Evolutionary conservation across 2,888 invertebrate genomes (phyloP).

Genomic region (Hermaeophaga mercurialis): DNA sequence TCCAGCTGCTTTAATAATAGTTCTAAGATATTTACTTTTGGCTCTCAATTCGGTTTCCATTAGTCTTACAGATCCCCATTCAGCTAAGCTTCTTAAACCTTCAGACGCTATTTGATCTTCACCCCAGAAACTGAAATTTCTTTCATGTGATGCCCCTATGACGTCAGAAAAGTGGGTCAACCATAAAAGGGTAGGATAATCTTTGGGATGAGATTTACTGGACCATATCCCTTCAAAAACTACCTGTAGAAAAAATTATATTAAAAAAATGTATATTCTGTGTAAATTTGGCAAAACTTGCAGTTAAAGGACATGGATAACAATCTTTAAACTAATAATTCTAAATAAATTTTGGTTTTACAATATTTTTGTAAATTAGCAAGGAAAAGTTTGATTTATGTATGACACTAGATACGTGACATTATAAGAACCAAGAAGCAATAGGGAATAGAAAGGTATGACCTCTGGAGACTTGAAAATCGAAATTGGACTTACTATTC

Average conservation of each 20-base stretch:
- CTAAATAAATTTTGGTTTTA: too few species aligned
- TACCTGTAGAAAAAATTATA: constrained; percentile 62
- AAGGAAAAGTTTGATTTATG: too few species aligned
- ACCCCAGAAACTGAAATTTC: constrained; percentile 90
- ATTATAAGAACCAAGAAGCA: too few species aligned
- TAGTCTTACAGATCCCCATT: constrained; percentile 87
- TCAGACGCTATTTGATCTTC: constrained; percentile 85
- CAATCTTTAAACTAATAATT: too few species aligned
- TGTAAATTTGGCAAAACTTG: too few species aligned
- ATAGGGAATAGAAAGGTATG: too few species aligned
- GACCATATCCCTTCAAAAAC: constrained; percentile 96
- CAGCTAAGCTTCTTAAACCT: constrained; percentile 83
- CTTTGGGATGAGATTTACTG: constrained; percentile 91
- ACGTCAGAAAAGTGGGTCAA: constrained; percentile 96
- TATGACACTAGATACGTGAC: too few species aligned
- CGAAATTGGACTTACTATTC: too few species aligned
- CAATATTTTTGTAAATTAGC: too few species aligned
- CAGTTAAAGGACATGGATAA: too few species aligned
- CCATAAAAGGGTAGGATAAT: constrained; percentile 90
- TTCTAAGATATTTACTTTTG: constrained; percentile 76
- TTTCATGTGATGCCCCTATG: constrained; percentile 91
- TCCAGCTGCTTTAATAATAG: constrained; percentile 87
- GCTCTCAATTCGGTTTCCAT: constrained; percentile 89
- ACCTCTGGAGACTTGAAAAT: too few species aligned
- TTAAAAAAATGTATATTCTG: too few species aligned